These are phyloP conservation scores for Acestrorhynchus altus DNA, from an alignment of 2,797 vertebrate genomes.

Conservation along the genomic window DNA sequence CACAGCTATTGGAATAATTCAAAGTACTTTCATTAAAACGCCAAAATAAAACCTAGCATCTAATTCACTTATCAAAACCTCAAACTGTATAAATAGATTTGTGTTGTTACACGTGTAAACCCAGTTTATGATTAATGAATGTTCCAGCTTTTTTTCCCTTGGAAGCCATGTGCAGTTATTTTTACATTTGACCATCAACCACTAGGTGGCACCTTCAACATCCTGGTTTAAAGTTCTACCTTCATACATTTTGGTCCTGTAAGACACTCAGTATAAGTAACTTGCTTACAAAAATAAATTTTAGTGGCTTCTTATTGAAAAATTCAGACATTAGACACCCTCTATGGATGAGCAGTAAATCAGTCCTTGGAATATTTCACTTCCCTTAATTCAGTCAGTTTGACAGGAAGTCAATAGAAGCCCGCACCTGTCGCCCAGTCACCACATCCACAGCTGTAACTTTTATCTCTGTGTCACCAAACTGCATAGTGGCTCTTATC, in stretches of 20 bases:
- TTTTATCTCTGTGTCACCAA: slow-evolving; percentile 96
- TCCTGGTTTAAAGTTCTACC: background rate
- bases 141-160: slow-evolving; percentile 4
- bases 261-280: slow-evolving; percentile 12
- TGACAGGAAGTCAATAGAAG: slow-evolving; percentile 95
- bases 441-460: slow-evolving; percentile 88
- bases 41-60: background rate
- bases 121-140: background rate
- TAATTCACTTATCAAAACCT: background rate
- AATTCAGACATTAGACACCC: background rate
- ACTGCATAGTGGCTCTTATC: slow-evolving; percentile 95
- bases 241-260: background rate
- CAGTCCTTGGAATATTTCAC: background rate
- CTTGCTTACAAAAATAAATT: slow-evolving; percentile 46
- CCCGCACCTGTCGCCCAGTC: slow-evolving; percentile 85
- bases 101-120: slow-evolving; percentile 1
- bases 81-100: slow-evolving; percentile 35
- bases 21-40: background rate
- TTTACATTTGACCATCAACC: slow-evolving; percentile 49
- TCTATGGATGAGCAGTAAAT: background rate
- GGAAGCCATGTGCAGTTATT: background rate
- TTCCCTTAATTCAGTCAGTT: slow-evolving; percentile 70
- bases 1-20: background rate
- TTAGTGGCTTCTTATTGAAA: slow-evolving; percentile 26
- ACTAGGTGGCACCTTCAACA: slow-evolving; percentile 54